Evolutionary conservation across 2,888 invertebrate genomes (phyloP).

Genomic region (Amiota communis): DNA sequence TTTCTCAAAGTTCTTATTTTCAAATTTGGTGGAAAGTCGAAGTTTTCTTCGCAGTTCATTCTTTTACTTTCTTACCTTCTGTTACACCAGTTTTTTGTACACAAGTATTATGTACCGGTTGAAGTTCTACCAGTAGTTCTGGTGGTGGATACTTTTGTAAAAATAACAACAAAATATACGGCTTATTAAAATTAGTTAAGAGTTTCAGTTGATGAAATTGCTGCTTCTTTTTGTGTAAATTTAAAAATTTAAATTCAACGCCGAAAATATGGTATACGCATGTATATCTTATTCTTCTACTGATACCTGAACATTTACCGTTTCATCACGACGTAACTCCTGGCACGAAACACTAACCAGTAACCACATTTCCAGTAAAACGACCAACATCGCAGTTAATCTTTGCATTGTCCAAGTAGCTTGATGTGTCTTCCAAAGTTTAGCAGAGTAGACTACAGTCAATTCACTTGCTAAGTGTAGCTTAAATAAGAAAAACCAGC

Average conservation of each 20-base stretch:
- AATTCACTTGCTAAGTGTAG: slow-evolving; percentile 7
- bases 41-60: neutral
- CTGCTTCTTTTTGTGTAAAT: no score
- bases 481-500: slow-evolving; percentile 19
- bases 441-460: neutral
- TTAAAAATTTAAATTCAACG: no score
- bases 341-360: neutral
- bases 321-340: slow-evolving; percentile 63
- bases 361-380: slow-evolving; percentile 41
- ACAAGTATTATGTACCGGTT: slow-evolving; percentile 60
- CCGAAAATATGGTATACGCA: no score
- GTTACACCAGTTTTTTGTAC: slow-evolving; percentile 64
- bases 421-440: neutral
- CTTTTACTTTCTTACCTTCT: slow-evolving; percentile 54
- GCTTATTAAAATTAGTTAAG: slow-evolving; percentile 23
- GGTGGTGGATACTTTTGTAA: slow-evolving; percentile 62
- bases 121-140: slow-evolving; percentile 53
- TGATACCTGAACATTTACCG: slow-evolving; percentile 46
- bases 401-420: slow-evolving; percentile 8
- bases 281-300: neutral
- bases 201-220: neutral
- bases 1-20: slow-evolving; percentile 28
- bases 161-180: slow-evolving; percentile 3
- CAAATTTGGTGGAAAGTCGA: slow-evolving; percentile 24
- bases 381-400: slow-evolving; percentile 31